Conservation (phyloP, 2,113 vertebrate genomes). For the Percopsis transmontana region DNA sequence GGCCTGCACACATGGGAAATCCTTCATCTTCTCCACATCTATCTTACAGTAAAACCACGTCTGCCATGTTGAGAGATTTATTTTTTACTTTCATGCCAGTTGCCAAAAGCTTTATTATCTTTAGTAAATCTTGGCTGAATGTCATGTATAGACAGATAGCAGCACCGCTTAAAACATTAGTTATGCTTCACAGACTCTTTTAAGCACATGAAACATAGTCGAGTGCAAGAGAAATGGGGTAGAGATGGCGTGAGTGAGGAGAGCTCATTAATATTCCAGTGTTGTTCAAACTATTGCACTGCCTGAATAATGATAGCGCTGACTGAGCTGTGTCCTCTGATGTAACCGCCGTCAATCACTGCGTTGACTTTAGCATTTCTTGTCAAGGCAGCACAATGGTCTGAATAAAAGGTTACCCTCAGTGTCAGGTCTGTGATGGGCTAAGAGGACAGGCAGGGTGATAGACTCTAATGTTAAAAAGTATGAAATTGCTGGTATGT, state of each 20-base stretch:
- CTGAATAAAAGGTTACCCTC: constrained; percentile 3
- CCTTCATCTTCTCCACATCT: background rate
- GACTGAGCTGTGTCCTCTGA: constrained; percentile 40
- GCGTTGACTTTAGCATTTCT: constrained; percentile 36
- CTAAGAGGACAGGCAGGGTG: constrained; percentile 41
- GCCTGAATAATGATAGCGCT: constrained; percentile 42
- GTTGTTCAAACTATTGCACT: constrained; percentile 24
- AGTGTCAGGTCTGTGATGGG: constrained; percentile 43
- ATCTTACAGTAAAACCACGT: background rate
- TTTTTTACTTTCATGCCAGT: constrained; percentile 6
- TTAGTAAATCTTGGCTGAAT: constrained; percentile 7
- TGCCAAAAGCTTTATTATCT: background rate
- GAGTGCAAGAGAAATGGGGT: background rate
- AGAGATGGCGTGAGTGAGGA: background rate
- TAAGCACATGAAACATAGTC: background rate
- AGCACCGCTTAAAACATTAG: background rate
- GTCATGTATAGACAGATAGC: background rate
- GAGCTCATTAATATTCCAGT: constrained; percentile 40
- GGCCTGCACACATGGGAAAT: background rate
- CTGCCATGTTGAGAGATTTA: background rate
- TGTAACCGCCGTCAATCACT: constrained; percentile 17
- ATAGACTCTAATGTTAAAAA: constrained; percentile 42
- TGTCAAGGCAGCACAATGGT: constrained; percentile 17
- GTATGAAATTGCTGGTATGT: constrained; percentile 24
- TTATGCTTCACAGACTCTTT: constrained; percentile 4